phyloP scores from a whole-genome alignment of 2,797 vertebrate genomes.

The Helicolenus hilgendorfi region DNA sequence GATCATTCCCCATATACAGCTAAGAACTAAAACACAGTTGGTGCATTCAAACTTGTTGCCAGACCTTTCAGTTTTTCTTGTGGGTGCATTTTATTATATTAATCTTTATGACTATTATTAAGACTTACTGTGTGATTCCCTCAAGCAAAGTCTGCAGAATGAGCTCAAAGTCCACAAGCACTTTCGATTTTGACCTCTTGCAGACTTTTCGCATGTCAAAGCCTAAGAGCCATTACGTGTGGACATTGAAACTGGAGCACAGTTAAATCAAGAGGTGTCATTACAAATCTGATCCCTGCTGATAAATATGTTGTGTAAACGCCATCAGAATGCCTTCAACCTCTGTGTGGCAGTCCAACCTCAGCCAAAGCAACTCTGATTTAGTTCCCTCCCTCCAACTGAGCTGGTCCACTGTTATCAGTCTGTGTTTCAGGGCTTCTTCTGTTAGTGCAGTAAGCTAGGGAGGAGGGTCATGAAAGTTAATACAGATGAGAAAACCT shows the following conservation, averaged over 20 bases:
- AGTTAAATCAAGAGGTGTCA: constrained; percentile 20
- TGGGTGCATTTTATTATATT: neutral
- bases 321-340: neutral
- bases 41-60: constrained; percentile 23
- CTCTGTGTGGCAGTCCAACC: constrained; percentile 6
- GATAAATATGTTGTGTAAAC: constrained; percentile 13
- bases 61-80: neutral
- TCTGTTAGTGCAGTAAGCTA: constrained; percentile 68
- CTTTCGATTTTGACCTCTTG: neutral
- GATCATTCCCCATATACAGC: neutral
- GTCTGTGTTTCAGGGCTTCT: constrained; percentile 45
- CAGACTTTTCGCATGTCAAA: neutral
- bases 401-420: constrained; percentile 29
- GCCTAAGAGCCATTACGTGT: neutral
- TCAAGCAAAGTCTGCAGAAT: neutral
- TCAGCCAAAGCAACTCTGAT: neutral
- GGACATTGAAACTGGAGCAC: constrained; percentile 33
- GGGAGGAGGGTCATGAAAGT: constrained; percentile 22
- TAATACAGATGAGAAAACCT: constrained; percentile 47
- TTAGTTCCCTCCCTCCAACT: neutral
- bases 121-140: constrained; percentile 4
- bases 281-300: constrained; percentile 34
- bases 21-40: neutral
- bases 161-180: neutral
- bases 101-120: constrained; percentile 7